These are phyloP conservation scores for Syrmaticus mikado DNA, from an alignment of 2,113 vertebrate genomes.

Conservation along the genomic window DNA sequence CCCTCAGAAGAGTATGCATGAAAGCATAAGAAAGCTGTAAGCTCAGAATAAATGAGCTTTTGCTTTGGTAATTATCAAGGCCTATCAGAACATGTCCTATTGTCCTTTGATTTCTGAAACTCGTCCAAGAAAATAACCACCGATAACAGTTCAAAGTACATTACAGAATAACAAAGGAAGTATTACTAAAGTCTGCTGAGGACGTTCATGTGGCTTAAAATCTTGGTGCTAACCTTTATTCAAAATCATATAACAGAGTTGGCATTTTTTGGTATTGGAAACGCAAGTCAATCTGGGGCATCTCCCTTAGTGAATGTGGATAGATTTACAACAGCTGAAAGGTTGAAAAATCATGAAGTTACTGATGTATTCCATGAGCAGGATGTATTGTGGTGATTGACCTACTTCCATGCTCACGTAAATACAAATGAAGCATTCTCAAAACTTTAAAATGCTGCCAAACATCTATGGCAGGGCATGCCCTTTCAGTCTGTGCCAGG, in stretches of 20 bases:
- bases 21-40: neutral
- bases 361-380: constrained; percentile 4
- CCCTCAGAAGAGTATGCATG: neutral
- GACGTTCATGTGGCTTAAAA: constrained; percentile 2
- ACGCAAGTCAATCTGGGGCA: neutral
- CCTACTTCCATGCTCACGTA: constrained; percentile 26
- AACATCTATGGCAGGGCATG: neutral
- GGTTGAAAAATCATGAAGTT: constrained; percentile 23
- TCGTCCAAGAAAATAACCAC: neutral
- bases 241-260: neutral
- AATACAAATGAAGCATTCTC: constrained; percentile 40
- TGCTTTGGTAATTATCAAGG: neutral
- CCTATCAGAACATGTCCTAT: neutral
- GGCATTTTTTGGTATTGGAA: neutral
- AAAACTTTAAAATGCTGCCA: constrained; percentile 50
- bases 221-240: neutral
- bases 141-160: neutral
- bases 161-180: neutral
- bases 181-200: neutral
- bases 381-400: neutral
- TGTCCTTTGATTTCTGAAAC: neutral
- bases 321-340: neutral
- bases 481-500: constrained; percentile 10
- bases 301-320: neutral
- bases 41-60: neutral